Evolutionary conservation across 1,140 invertebrate genomes (phyloP), one percentile per base, ranked within the genome.

Genomic region (Steinernema khuongi): DNA sequence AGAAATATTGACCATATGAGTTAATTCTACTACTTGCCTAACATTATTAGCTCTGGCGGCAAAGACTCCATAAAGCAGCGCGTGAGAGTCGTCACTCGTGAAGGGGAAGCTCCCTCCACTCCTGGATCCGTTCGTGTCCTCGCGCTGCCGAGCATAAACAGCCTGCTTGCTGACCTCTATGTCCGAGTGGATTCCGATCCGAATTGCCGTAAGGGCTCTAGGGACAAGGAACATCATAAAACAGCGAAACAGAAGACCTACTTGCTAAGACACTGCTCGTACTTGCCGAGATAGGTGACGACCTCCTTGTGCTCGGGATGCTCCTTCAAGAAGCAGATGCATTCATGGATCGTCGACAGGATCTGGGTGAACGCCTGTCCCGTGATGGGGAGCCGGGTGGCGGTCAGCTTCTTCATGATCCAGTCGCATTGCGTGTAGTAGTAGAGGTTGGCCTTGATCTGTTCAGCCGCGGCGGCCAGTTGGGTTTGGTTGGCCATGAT

Each of bases 371-470:
- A 84, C n/a, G 80, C 50, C 18, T 79, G 77, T 0, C 82, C 82
- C 29, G 83, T 84, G 26, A 84, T 74, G 14, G 81, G 77, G 1
- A 84, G 67, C 36, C 22, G 22, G 1, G 36, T 1, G 17, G 29
- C n/a, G 31, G 32, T 36, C 31, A 41, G 17, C 60, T 78, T 83
- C 73, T 85, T 85, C 75, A 84, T 80, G 36, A 84, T 77, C 75
- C 78, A 78, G 66, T 84, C 82, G 67, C 81, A 84, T 69, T 85
- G 82, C 30, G 84, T 82, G 72, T 85, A 84, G 43, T 85, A 85
- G 73, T 84, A 75, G 19, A 84, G 77, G 76, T 85, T 84, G 18
- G 84, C 73, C 67, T 81, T 85, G 26, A 84, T 78, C 26, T 79
- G 80, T 70, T 84, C 84, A 18, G 75, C 73, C 22, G 74, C 81